Base-by-base conservation (phyloP, 2,113 vertebrate species). In the Sterrhoptilus dennistouni region DNA sequence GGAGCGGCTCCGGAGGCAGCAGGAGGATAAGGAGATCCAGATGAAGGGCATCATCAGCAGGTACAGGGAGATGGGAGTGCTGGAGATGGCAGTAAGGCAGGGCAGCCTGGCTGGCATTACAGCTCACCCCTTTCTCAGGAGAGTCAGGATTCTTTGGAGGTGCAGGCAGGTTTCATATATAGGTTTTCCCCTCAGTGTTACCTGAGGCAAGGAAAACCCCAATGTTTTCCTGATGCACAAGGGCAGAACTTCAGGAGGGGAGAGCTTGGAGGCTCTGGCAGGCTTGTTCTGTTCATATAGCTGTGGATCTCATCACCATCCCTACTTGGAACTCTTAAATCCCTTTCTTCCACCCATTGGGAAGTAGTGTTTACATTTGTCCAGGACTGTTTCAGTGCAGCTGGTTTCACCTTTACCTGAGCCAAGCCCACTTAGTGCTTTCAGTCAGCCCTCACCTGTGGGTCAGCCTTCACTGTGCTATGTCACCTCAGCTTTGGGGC, bases 41-140 rank as follows among this genome's bases (percentile, higher is more conserved):
- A 99, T 99, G 99, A 99, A 99, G 96, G 99, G 99, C 97, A 99
- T 99, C 97, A 99, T 99, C 98, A 99, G 99, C 98, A 99, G 99
- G 99, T 99, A 95, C 27, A 88, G 68, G 68, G 4, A 47, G 28
- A 15, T 4, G 25, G 66, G 22, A 38, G 27, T 40, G 78, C 88
- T 93, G 87, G 84, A 33, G 14, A 1, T 40, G 72, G 18, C 47
- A 61, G n/a, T 14, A 59, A 36, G 33, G 85, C 76, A 31, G 66
- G 42, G 24, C 53, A 60, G 84, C 60, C 42, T 70, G 65, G 35
- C 68, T 66, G 47, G 20, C 0, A 0, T 29, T 78, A 50, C 35
- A 53, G 61, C 60, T 54, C 33, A 33, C 5, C 42, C 71, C 38
- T 61, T 45, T 65, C 74, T 59, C 56, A 8, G 57, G 64, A 65